Conservation (phyloP, 2,113 vertebrate genomes). For the Sialia sialis region DNA sequence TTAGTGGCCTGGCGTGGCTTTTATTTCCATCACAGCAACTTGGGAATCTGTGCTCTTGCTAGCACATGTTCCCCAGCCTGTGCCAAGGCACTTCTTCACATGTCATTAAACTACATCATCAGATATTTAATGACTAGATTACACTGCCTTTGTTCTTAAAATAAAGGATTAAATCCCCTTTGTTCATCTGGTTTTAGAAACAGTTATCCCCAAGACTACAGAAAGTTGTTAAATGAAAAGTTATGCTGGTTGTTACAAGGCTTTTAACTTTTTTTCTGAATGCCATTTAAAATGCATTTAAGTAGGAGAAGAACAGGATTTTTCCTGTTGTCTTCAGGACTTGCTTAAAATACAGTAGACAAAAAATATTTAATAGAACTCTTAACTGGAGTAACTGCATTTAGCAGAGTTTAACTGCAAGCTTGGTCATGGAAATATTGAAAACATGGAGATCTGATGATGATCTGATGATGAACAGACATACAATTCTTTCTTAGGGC, state of each 20-base stretch:
- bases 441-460: neutral
- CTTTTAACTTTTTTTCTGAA: neutral
- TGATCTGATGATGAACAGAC: neutral
- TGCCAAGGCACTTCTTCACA: slow-evolving; percentile 20
- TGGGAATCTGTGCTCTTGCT: slow-evolving; percentile 1
- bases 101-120: neutral
- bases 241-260: neutral
- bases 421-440: neutral
- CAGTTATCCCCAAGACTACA: neutral
- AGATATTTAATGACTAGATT: slow-evolving; percentile 25
- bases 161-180: neutral
- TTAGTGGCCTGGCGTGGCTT: neutral
- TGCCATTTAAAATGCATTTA: neutral
- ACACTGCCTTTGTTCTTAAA: slow-evolving; percentile 46
- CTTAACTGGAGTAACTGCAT: neutral
- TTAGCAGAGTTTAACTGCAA: neutral
- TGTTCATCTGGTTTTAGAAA: slow-evolving; percentile 13
- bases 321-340: neutral
- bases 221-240: neutral
- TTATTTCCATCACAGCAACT: neutral
- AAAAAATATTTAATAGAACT: neutral
- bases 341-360: neutral
- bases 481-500: neutral
- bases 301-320: neutral
- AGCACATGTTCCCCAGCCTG: slow-evolving; percentile 12